A percentile compares a stretch with the other conserved stretches of the same genome.
These are phyloP conservation scores for Linyphia triangularis DNA, from an alignment of 2,888 invertebrate species.

Conservation along the genomic window DNA sequence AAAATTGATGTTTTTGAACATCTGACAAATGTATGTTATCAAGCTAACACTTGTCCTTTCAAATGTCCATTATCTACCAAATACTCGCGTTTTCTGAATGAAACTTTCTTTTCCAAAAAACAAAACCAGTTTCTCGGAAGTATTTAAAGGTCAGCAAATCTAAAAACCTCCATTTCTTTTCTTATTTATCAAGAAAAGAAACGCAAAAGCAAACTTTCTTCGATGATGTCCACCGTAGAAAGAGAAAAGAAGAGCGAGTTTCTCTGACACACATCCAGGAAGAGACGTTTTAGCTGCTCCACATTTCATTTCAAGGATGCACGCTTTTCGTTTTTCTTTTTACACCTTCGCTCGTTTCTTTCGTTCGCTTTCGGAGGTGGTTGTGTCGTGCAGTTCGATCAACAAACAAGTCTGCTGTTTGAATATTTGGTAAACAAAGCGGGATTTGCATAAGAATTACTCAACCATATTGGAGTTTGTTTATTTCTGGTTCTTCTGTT, in stretches of 20 bases:
- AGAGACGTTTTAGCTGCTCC: neutral
- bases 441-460: neutral
- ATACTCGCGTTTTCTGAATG: neutral
- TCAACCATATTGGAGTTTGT: neutral
- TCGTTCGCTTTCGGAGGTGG: neutral
- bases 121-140: neutral
- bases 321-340: neutral
- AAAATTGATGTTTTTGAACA: too few relatives aligned
- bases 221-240: too few relatives aligned
- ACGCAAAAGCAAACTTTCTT: neutral
- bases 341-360: neutral
- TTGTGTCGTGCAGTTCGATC: neutral
- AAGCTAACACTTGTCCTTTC: too few relatives aligned
- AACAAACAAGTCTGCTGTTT: neutral
- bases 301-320: constrained; percentile 33
- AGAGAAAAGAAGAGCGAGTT: constrained; percentile 9
- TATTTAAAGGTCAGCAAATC: neutral
- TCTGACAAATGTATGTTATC: too few relatives aligned
- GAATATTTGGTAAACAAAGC: neutral
- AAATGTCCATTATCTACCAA: neutral
- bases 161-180: neutral
- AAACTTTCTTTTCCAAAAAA: neutral
- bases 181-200: neutral
- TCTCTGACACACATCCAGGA: neutral
- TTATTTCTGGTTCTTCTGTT: neutral